Percentiles rank a stretch among this genome's conserved stretches.
Conservation (phyloP, 37 sponge, comb jelly and placozoan species). For the Hormiphora californensis region DNA sequence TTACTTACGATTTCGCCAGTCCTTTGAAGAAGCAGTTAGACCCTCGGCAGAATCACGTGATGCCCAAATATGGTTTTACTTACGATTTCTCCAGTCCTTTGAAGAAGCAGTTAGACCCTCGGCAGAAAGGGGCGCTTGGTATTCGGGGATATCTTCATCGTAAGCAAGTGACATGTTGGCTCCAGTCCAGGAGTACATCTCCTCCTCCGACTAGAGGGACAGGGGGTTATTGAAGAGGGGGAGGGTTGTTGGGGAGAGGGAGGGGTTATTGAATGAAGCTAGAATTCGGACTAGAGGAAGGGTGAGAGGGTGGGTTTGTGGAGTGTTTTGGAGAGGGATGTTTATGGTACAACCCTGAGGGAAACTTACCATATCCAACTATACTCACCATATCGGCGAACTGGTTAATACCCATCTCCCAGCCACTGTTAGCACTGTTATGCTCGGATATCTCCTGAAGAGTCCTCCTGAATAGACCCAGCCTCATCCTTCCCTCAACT, state of each 20-base stretch:
- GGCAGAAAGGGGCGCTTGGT: not conserved
- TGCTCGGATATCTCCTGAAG: not conserved
- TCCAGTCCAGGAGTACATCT: not conserved
- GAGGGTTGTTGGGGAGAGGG: not conserved
- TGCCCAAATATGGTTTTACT: too few relatives aligned
- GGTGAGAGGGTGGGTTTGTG: too few relatives aligned
- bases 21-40: too few relatives aligned
- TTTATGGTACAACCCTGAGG: too few relatives aligned
- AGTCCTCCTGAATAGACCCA: not conserved
- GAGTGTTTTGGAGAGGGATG: too few relatives aligned
- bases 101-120: not conserved
- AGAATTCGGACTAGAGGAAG: too few relatives aligned
- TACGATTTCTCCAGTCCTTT: not conserved
- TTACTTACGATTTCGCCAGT: not conserved
- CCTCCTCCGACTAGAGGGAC: not conserved
- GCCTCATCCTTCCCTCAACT: not conserved
- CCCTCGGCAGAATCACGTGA: too few relatives aligned
- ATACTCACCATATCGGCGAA: constrained; percentile 4
- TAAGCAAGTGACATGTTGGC: not conserved
- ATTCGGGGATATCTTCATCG: not conserved
- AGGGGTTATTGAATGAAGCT: too few relatives aligned
- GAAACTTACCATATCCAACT: too few relatives aligned
- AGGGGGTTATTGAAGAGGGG: not conserved
- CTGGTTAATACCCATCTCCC: constrained; percentile 15
- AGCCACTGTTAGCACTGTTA: not conserved